A percentile compares a stretch with the other conserved stretches of the same genome.
These are phyloP conservation scores for Mechanitis mazaeus DNA, from an alignment of 2,888 invertebrate genomes.

Conservation along the genomic window DNA sequence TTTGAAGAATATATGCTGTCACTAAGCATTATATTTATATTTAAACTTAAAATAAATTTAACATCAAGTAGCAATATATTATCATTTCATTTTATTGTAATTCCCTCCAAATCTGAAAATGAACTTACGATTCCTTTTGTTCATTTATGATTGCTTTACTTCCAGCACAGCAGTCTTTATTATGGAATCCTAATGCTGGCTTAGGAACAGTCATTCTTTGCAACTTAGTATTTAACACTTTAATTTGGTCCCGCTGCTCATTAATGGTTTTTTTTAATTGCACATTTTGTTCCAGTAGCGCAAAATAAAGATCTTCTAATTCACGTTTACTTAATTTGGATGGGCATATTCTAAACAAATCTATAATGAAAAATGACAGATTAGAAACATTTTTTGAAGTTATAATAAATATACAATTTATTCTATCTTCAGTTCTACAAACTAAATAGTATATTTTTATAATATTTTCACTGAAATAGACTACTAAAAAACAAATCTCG, in stretches of 20 bases:
- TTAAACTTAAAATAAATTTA: too few relatives aligned
- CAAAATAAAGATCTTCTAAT: constrained; percentile 80
- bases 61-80: not conserved
- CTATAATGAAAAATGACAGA: constrained; percentile 30
- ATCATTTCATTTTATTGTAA: not conserved
- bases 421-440: not conserved
- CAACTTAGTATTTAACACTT: constrained; percentile 48
- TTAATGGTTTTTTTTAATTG: constrained; percentile 79
- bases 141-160: constrained; percentile 46
- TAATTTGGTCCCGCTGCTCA: constrained; percentile 74
- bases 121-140: constrained; percentile 54
- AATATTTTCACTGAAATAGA: not conserved
- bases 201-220: constrained; percentile 48
- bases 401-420: too few relatives aligned
- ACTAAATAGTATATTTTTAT: not conserved
- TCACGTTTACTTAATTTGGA: constrained; percentile 78
- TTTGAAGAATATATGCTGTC: too few relatives aligned
- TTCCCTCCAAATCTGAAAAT: not conserved
- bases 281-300: constrained; percentile 77
- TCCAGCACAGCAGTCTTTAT: constrained; percentile 44
- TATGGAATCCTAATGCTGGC: constrained; percentile 35
- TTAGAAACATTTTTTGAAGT: too few relatives aligned
- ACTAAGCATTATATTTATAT: too few relatives aligned
- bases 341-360: constrained; percentile 48
- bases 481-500: not conserved